A percentile compares a stretch with the other conserved stretches of the same genome.
Conservation (phyloP, 2,113 vertebrate genomes). For the Marcusenius ussheri region DNA sequence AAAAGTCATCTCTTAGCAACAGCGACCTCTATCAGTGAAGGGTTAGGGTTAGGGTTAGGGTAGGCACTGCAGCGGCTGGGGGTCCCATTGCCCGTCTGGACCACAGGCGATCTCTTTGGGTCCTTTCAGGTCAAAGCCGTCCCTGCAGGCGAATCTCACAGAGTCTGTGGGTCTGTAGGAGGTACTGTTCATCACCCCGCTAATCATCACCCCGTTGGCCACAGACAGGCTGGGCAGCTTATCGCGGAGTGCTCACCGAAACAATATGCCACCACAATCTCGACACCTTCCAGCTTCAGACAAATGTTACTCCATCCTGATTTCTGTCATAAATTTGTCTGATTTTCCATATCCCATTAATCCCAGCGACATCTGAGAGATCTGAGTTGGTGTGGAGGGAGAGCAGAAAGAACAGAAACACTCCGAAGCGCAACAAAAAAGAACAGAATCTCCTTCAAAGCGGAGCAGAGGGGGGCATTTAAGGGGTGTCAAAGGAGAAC, state of each 20-base stretch:
- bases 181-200: neutral
- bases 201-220: constrained; percentile 25
- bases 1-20: neutral
- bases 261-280: neutral
- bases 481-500: neutral
- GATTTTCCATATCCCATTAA: neutral
- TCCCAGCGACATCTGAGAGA: neutral
- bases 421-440: too few species aligned
- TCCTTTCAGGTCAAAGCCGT: constrained; percentile 41
- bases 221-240: constrained; percentile 40
- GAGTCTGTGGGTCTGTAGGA: constrained; percentile 21
- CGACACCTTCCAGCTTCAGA: neutral
- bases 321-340: neutral
- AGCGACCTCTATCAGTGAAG: neutral
- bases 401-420: neutral
- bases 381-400: constrained; percentile 32
- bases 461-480: neutral
- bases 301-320: neutral
- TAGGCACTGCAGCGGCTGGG: constrained; percentile 37
- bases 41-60: too few species aligned
- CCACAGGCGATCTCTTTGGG: constrained; percentile 36
- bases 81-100: constrained; percentile 39
- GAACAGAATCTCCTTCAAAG: neutral
- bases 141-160: constrained; percentile 36
- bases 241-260: neutral